phyloP scores from a whole-genome alignment of 2,888 invertebrate species.

The Oligia latruncula region DNA sequence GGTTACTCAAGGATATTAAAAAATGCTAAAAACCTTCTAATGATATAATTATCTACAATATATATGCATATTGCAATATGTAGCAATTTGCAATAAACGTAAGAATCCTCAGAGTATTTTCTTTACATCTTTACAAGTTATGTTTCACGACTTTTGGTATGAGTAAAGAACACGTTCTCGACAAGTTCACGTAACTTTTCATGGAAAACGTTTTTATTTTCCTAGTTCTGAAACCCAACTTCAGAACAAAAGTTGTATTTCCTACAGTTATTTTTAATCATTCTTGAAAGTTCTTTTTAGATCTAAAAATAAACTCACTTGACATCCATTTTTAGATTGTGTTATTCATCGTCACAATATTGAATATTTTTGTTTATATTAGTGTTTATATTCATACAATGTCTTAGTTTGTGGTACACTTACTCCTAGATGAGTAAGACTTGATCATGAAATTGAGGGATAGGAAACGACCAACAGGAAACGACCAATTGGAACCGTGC shows the following conservation, averaged over 20 bases:
- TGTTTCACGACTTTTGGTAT: slow-evolving; percentile 6
- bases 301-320: background rate
- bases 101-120: background rate
- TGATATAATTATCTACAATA: background rate
- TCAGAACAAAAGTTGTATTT: slow-evolving; percentile 22
- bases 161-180: slow-evolving; percentile 5
- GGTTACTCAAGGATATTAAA: no score
- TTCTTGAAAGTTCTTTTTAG: background rate
- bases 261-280: slow-evolving; percentile 27
- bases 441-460: no score
- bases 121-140: background rate
- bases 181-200: slow-evolving; percentile 17
- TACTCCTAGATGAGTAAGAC: background rate
- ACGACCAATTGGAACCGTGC: no score
- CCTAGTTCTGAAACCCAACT: slow-evolving; percentile 34
- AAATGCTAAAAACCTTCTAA: background rate
- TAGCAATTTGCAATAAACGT: background rate
- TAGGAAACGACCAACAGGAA: no score
- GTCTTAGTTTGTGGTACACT: background rate
- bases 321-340: background rate
- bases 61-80: background rate
- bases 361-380: background rate
- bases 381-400: background rate
- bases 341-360: background rate
- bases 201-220: slow-evolving; percentile 14